Evolutionary conservation across 64 coral and sea anemone genomes (phyloP), one percentile per base, ranked within the genome.

Genomic region (Hydrozoanthus tunicans): DNA sequence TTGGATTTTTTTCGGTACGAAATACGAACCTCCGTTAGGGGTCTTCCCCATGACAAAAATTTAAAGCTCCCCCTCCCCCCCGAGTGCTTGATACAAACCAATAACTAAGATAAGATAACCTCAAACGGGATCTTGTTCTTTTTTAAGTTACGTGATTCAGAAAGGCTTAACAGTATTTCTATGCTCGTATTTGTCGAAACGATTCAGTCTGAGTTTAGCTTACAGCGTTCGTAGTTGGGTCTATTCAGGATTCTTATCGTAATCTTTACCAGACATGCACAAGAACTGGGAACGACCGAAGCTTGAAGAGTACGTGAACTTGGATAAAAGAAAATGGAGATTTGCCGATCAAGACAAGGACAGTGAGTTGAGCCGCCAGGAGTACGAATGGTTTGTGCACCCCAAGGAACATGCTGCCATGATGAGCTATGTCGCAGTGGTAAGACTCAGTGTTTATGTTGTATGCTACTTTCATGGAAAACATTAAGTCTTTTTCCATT

Each of bases 271-370:
- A 98, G 93, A 98, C 52, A 93, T 93, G 88, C 91, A 98, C 83
- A 93, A 84, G 73, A 95, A 89, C 59, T 98, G 91, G 96, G 91
- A 95, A 9, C 59, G 96, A 67, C 73, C 90, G 1, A 78, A 98
- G 59, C 58, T 95, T 3, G 91, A 95, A 70, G 25, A 89, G 15
- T 98, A 98, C 53, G 82, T 98, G 0, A 58, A 82, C 7, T 90
- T 89, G 14, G 96, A 98, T 59, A 95, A 93, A 54, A 83, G 92
- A 64, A 98, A 98, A 73, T 95, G 93, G 96, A 75, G 90, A 73
- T 93, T 93, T 91, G 94, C 93, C 61, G 96, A 98, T 59, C 94
- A 98, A 82, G 89, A 98, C 79, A 81, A 95, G 55, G 91, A 98
- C 58, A 74, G 88, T 24, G 89, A 73, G 69, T 70, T 98, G 3